phyloP scores from a whole-genome alignment of 2,113 vertebrate species.

The Rhineura floridana region DNA sequence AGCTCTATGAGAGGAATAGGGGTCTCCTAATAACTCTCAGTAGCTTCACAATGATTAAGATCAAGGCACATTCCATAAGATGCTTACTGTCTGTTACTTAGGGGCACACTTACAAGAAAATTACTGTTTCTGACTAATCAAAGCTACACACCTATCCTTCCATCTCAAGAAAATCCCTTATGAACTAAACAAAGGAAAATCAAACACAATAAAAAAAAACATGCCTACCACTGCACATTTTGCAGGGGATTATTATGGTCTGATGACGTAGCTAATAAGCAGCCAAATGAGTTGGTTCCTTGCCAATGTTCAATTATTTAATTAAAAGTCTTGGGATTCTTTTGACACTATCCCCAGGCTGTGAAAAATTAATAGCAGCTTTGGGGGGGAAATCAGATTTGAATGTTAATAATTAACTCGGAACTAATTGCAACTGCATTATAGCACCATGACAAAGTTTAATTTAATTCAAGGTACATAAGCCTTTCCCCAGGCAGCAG shows the following conservation, averaged over 20 bases:
- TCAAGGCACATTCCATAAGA: not conserved
- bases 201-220: not conserved
- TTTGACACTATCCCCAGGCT: conserved; percentile 15
- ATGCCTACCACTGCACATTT: not conserved
- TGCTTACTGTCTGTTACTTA: not conserved
- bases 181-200: not conserved
- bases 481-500: conserved; percentile 32
- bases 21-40: too few relatives aligned
- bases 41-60: not conserved
- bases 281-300: not conserved
- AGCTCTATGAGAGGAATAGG: too few relatives aligned
- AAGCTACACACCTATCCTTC: not conserved
- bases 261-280: accelerated
- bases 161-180: not conserved
- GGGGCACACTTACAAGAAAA: not conserved
- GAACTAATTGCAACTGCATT: conserved; percentile 36
- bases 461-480: conserved; percentile 41
- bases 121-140: not conserved
- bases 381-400: conserved; percentile 19
- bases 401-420: conserved; percentile 65
- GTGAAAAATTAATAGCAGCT: not conserved
- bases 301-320: not conserved
- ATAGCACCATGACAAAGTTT: conserved; percentile 39
- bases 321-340: conserved; percentile 31
- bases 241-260: conserved; percentile 12